Base-by-base conservation (phyloP, 2,888 invertebrate species). In the Andrena fulva region DNA sequence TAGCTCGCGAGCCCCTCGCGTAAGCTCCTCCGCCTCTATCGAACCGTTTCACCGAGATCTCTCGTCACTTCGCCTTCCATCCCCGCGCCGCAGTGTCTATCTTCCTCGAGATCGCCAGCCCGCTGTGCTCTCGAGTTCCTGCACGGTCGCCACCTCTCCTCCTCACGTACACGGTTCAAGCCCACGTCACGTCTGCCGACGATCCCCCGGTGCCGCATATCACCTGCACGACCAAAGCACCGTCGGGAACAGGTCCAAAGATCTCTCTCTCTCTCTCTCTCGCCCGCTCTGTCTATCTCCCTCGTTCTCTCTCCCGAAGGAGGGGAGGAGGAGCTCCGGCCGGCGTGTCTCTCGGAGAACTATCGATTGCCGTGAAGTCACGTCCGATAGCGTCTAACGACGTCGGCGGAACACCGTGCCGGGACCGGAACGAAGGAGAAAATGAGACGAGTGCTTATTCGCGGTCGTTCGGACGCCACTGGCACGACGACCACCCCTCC, bases 361-460 rank as follows among this genome's bases (percentile, higher is more conserved):
- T 83, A 84, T 84, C 84, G 84, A 84, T 84, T 83, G 71, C 64
- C 56, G 64, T 8, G 69, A 79, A 79, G 78, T 72, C 71, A 75
- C 79, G 74, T 63, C 29, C 64, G 74, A 83, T 84, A 75, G 63
- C 42, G 33, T 78, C 74, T 56, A 82, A 82, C 83, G 56, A 72
- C 60, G 60, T 62, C 62, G 27, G 60, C 31, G 68, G 68, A 71
- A 56, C 59, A 68, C 63, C 35, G 29, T 67, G 66, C 56, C 27
- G 56, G 20, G 67, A 60, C 31, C 50, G 33, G 8, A 33, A 20
- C 35, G n/a, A 33, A 52, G 63, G 7, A 63, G 35, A 66, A 52
- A 31, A 54, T 33, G 27, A 31, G 35, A 64, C 35, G 33, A 24
- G 20, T 12, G 35, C 33, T 67, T 20, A 33, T 24, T 35, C 33